Evolutionary conservation across 2,113 vertebrate species (phyloP).

Genomic region (Meleagris gallopavo): DNA sequence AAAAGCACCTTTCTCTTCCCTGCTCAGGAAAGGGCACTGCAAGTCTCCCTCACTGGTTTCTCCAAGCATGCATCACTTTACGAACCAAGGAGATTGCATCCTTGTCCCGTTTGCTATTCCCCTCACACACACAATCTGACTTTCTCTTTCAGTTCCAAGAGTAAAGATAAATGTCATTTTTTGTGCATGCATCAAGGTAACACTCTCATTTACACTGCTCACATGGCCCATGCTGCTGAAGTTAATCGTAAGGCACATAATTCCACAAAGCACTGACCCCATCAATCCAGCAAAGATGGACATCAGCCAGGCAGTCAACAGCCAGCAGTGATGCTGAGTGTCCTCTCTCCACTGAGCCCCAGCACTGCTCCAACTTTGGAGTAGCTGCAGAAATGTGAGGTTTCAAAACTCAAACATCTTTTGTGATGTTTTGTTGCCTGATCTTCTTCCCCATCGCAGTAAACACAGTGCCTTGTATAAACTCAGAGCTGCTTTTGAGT

Average conservation of each 20-base stretch:
- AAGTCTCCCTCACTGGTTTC: not conserved
- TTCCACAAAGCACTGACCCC: not conserved
- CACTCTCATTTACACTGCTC: rapidly evolving
- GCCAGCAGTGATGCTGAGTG: no score
- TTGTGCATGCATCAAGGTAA: not conserved
- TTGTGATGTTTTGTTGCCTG: not conserved
- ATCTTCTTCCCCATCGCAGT: not conserved
- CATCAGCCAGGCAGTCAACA: not conserved
- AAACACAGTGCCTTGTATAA: not conserved
- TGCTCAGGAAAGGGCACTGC: not conserved
- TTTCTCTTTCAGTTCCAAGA: not conserved
- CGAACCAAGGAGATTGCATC: not conserved
- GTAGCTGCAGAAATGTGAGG: not conserved
- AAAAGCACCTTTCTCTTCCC: not conserved
- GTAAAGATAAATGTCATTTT: not conserved
- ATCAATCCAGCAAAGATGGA: not conserved
- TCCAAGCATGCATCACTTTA: not conserved
- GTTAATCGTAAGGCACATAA: not conserved
- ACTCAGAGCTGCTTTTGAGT: not conserved
- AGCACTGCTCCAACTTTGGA: not conserved
- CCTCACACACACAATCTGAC: not conserved
- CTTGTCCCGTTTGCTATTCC: not conserved
- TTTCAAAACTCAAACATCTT: not conserved
- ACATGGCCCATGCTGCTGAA: not conserved
- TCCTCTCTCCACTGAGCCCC: not conserved